A percentile compares a stretch with the other conserved stretches of the same genome.
Conservation (phyloP, 2,113 vertebrate species). For the Panthera tigris region DNA sequence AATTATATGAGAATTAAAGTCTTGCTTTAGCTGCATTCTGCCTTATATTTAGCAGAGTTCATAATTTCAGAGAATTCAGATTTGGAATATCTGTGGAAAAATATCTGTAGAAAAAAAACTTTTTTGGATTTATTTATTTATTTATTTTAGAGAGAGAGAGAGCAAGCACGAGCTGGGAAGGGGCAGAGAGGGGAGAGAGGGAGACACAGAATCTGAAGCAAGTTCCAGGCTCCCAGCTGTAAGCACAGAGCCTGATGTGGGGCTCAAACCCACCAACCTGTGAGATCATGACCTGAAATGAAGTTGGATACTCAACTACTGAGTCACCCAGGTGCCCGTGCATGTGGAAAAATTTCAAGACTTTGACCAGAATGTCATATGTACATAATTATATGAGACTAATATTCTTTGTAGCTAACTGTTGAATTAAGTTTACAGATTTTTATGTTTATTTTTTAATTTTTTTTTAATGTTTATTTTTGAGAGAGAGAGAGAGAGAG, state of each 20-base stretch:
- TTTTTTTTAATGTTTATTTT: too few relatives aligned
- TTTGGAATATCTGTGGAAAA: not conserved
- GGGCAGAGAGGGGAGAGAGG: too few relatives aligned
- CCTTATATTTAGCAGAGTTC: constrained; percentile 16
- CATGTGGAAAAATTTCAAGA: not conserved
- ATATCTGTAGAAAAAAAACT: not conserved
- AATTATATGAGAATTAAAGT: not conserved
- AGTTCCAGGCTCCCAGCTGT: too few relatives aligned
- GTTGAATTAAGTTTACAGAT: constrained; percentile 31
- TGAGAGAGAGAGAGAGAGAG: too few relatives aligned
- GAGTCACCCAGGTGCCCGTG: not conserved
- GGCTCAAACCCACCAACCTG: too few relatives aligned
- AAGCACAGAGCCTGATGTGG: too few relatives aligned
- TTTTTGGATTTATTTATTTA: too few relatives aligned
- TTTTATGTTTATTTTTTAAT: not conserved
- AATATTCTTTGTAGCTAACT: constrained; percentile 8
- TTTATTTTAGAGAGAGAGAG: too few relatives aligned
- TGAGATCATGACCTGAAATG: too few relatives aligned
- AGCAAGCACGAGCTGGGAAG: too few relatives aligned
- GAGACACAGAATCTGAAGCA: too few relatives aligned
- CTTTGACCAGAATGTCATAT: not conserved
- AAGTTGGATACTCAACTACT: too few relatives aligned
- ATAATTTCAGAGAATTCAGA: constrained; percentile 1
- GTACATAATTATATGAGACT: not conserved
- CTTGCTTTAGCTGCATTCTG: not conserved